A percentile compares a stretch with the other conserved stretches of the same genome.
Evolutionary conservation across 2,888 invertebrate genomes (phyloP).

Genomic region (Erpobdella octoculata): DNA sequence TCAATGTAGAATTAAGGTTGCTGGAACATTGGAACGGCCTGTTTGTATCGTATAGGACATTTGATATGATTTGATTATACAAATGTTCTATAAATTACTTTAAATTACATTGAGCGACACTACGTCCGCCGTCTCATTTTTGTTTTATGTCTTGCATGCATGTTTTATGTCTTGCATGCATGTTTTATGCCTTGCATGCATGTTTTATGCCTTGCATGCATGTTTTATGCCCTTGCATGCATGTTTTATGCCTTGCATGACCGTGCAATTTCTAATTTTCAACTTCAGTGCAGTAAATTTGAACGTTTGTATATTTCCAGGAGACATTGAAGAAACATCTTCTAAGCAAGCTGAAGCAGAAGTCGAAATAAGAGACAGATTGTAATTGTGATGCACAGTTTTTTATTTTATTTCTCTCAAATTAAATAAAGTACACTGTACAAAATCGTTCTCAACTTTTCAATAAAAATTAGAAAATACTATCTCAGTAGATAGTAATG

Average conservation of each 20-base stretch:
- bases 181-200: too few relatives aligned
- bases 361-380: not conserved
- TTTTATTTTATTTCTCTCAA: not conserved
- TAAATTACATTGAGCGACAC: not conserved
- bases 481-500: conserved; percentile 72
- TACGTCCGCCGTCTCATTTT: too few relatives aligned
- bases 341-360: conserved; percentile 10
- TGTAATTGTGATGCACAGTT: not conserved
- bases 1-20: too few relatives aligned
- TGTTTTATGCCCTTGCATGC: too few relatives aligned
- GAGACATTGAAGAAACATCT: conserved; percentile 22
- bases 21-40: too few relatives aligned
- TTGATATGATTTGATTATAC: too few relatives aligned
- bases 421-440: not conserved
- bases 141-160: too few relatives aligned
- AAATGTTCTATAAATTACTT: not conserved
- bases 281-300: not conserved
- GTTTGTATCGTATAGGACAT: too few relatives aligned
- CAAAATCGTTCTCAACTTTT: not conserved
- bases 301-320: not conserved
- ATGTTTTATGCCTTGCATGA: too few relatives aligned
- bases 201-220: too few relatives aligned
- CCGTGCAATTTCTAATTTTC: too few relatives aligned
- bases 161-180: too few relatives aligned
- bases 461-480: not conserved